Base-by-base conservation (phyloP, 2,797 vertebrate species). In the Sitta carolinensis region DNA sequence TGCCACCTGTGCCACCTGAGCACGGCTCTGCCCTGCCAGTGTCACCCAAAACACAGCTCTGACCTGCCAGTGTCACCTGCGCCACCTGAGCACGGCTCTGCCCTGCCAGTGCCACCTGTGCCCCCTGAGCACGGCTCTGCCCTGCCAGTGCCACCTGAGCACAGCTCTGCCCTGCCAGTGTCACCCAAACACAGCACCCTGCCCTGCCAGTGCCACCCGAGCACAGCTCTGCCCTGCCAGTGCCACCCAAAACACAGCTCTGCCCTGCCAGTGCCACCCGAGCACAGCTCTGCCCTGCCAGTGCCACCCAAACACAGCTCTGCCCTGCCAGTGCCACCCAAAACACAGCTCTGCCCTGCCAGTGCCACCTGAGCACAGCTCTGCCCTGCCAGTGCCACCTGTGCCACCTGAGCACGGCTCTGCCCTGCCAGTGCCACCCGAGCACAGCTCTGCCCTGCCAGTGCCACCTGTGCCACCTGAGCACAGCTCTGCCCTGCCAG, bases 81-180 rank as follows among this genome's bases (percentile, higher is more conserved):
- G n/a, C n/a, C n/a, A 32, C 3, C 67, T 3, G 9, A 45, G 2
- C 34, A 11, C 16, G 16, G 42, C 8, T 3, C 1, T 11, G 2
- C 2, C 23, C 55, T 21, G 15, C 16, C 32, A 18, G 22, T 72
- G 25, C 43, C 42, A 29, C n/a, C n/a, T n/a, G n/a, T n/a, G n/a
- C n/a, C n/a, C n/a, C 38, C 77, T 2, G 13, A 40, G 13, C 40
- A 40, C 40, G 40, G 40, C 40, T 40, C 40, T 40, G 40, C 13
- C 40, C 40, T 40, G 40, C 40, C 40, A 40, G 23, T 7, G 59
- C 57, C 86, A 32, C 3, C 67, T 3, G 9, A 45, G 2, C 34
- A 11, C 16, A 15, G 42, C 8, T 3, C 1, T 11, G 2, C 2
- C 23, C 55, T 21, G 15, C 16, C 32, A 18, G 22, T 72, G 25